Evolutionary conservation across 2,888 invertebrate genomes (phyloP), one percentile per base, ranked within the genome.

Genomic region (Drepana falcataria): DNA sequence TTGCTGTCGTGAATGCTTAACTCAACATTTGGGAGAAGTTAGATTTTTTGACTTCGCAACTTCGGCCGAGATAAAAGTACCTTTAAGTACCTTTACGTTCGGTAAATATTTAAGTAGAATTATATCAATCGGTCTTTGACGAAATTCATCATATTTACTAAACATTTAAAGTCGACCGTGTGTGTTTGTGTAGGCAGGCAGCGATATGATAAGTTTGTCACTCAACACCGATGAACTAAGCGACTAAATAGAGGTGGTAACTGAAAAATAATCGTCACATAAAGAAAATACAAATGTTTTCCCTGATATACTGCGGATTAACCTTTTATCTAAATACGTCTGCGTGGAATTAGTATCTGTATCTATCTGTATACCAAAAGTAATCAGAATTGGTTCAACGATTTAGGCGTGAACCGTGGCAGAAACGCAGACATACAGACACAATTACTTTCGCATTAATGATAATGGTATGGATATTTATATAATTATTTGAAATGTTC

Each of bases 171-270:
- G 66, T 65, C 61, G 60, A 59, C 61, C 61, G 66, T 61, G 56
- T 60, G 69, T 76, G 65, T 77, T 76, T 75, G 73, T 73, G 71
- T 77, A 71, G 71, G 76, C 72, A 66, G 71, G 64, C 66, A 72
- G 59, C 64, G 75, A 74, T 75, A 71, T 73, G 77, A 77, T 77
- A 77, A 74, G 61, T 69, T 65, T 58, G 56, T 66, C 59, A 59
- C 58, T 53, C 35, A 51, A 49, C 56, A 56, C 48, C 41, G 49
- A 40, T 33, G 48, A 57, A 52, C 53, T 49, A 7, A 48, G 37
- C 48, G 51, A 35, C 51, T n/a, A n/a, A 47, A 59, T 59, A 60
- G 70, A 69, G 61, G 54, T 44, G 70, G 70, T 49, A 66, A 52
- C 48, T 44, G 9, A 6, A 9, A 37, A 4, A 52, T 51, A 48